Evolutionary conservation across 2,797 vertebrate genomes (phyloP), one percentile per base, ranked within the genome.

Genomic region (Eutrigla gurnardus): DNA sequence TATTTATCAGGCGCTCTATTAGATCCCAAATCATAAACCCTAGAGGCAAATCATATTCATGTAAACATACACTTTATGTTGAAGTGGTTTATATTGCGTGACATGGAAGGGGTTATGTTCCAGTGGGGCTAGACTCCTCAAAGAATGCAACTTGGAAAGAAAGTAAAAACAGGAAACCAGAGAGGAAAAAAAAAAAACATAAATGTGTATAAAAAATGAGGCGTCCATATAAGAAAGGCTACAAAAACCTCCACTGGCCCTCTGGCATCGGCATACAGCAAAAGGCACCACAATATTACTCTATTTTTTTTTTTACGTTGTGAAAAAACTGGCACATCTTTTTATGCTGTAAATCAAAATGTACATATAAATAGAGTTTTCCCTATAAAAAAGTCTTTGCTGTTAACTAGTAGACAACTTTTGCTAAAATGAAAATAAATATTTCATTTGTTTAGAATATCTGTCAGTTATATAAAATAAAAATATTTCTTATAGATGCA

Each of bases 361-460:
- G 97, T 97, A 98, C 96, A 98, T 99, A 98, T 98, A 99, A 99
- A 99, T 99, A 99, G 96, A 95, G 94, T 96, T 97, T 95, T 97
- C 96, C 97, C 97, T 98, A 98, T 97, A 99, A 99, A 99, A 93
- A 98, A 97, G 97, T 98, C 96, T 98, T 97, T 97, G 96, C 96
- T 93, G 83, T 97, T 97, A 98, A 96, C 97, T 98, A 97, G 97
- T 97, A 99, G 97, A 98, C 97, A 98, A 97, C 95, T 96, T 97
- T 97, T 97, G 97, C 97, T 98, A 98, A 99, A 99, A 98, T 97
- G 97, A 99, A 99, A 99, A 99, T 99, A 99, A 99, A 98, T 97
- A 97, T 98, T 98, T 97, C 95, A 96, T 97, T 99, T 96, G 96
- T 98, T 97, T 98, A 98, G 96, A 97, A 97, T 97, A 97, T 95